Conservation (phyloP, 1,140 invertebrate species). For the Pogonognathellus flavescens region DNA sequence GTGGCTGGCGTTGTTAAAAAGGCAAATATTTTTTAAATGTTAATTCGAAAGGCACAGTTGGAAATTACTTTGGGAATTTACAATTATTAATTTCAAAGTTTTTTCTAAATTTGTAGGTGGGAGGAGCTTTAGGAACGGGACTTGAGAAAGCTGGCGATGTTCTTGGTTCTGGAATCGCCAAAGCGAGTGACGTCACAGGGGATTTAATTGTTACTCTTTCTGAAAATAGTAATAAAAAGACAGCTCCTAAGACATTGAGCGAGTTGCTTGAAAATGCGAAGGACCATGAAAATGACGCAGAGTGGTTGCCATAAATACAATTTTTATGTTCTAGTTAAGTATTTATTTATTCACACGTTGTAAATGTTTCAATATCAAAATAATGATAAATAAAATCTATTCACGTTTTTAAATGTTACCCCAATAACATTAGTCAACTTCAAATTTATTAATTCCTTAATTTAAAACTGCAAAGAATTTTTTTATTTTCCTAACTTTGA, state of each 20-base stretch:
- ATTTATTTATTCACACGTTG: no score
- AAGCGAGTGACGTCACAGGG: constrained; percentile 62
- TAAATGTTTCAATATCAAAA: no score
- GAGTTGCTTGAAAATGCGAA: constrained; percentile 64
- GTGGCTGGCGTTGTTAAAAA: constrained; percentile 79
- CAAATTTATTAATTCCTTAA: no score
- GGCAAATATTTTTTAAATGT: constrained; percentile 67
- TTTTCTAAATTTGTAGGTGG: constrained; percentile 51
- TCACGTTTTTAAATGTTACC: no score
- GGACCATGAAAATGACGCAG: constrained; percentile 65
- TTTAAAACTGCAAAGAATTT: no score
- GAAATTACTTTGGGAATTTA: background rate
- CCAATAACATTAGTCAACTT: no score
- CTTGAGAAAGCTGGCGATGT: constrained; percentile 63
- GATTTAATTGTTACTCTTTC: constrained; percentile 57
- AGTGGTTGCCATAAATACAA: constrained; percentile 50
- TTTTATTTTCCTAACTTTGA: no score
- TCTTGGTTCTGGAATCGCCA: constrained; percentile 62
- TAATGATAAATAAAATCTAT: no score
- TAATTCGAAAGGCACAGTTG: background rate
- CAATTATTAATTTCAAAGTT: background rate
- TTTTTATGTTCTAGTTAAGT: no score
- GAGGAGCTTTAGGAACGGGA: constrained; percentile 63
- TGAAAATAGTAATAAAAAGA: constrained; percentile 26
- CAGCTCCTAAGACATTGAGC: constrained; percentile 55